A percentile compares a stretch with the other conserved stretches of the same genome.
Conservation (phyloP, 1,140 invertebrate genomes). For the Geopemphigus sp. region DNA sequence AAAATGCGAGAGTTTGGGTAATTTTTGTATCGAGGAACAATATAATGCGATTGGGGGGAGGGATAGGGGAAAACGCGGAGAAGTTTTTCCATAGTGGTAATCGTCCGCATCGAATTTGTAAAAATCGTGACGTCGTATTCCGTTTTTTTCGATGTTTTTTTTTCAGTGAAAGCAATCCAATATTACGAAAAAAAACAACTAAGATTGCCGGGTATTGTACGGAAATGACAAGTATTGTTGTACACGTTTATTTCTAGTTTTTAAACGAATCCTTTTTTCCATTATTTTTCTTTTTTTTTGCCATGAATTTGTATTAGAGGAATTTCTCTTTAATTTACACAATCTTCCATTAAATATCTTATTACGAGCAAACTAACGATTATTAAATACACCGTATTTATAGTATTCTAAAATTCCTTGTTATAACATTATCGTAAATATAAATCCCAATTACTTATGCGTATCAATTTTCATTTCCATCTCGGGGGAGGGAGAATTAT, state of each 20-base stretch:
- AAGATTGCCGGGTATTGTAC: background rate
- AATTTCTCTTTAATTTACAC: background rate
- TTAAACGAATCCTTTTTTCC: background rate
- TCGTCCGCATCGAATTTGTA: conserved; percentile 18
- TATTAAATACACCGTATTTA: background rate
- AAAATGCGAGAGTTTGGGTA: background rate
- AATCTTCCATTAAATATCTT: background rate
- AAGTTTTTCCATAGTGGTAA: conserved; percentile 19
- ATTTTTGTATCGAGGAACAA: background rate
- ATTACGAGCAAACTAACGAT: background rate
- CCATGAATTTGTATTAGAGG: background rate
- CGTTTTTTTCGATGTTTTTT: background rate
- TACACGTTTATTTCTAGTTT: too few species aligned
- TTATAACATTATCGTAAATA: background rate
- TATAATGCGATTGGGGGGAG: too few species aligned
- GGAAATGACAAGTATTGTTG: background rate
- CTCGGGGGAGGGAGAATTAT: background rate
- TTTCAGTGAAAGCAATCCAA: background rate
- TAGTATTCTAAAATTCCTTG: background rate
- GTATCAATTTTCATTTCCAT: background rate
- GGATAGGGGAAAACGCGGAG: background rate
- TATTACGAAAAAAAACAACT: background rate
- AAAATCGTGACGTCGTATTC: background rate
- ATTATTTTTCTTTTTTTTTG: too few species aligned
- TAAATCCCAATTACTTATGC: background rate